phyloP scores from a whole-genome alignment of 2,113 vertebrate species.

The Excalfactoria chinensis region DNA sequence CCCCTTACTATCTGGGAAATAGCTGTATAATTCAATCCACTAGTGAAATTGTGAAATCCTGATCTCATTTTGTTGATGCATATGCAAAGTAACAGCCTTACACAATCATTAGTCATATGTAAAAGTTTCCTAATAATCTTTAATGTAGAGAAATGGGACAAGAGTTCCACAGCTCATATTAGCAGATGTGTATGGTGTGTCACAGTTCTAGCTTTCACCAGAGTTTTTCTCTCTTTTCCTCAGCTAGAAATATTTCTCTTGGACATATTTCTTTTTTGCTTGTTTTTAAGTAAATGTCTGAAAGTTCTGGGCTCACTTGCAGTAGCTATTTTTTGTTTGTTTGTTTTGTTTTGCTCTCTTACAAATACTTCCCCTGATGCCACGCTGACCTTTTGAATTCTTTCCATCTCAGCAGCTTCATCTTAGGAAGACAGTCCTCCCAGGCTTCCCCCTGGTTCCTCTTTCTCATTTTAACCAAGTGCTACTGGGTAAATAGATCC shows the following conservation, averaged over 20 bases:
- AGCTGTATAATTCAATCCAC: not conserved
- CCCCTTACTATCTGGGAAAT: not conserved
- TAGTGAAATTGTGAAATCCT: not conserved
- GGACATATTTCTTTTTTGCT: not conserved
- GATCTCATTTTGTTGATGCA: not conserved
- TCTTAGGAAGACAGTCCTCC: not conserved
- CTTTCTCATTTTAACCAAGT: slow-evolving; percentile 1
- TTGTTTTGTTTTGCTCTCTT: slow-evolving; percentile 46
- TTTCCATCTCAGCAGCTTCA: slow-evolving; percentile 30
- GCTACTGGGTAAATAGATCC: not conserved
- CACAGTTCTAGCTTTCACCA: not conserved
- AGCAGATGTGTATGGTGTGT: not conserved
- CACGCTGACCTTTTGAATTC: slow-evolving; percentile 63
- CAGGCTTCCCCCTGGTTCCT: not conserved
- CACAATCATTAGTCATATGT: not conserved
- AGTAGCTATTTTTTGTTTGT: slow-evolving; percentile 19
- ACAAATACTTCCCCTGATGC: slow-evolving; percentile 31
- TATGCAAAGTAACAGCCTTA: not conserved
- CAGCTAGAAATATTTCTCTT: slow-evolving; percentile 14
- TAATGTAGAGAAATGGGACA: not conserved
- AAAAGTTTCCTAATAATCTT: not conserved
- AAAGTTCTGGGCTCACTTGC: slow-evolving; percentile 32
- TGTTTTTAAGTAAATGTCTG: slow-evolving; percentile 37
- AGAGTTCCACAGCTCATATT: not conserved
- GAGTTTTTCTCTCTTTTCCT: not conserved